Percentiles rank a stretch among this genome's conserved stretches.
These are phyloP conservation scores for Ennomos erosarius DNA, from an alignment of 2,888 invertebrate species.

Conservation along the genomic window DNA sequence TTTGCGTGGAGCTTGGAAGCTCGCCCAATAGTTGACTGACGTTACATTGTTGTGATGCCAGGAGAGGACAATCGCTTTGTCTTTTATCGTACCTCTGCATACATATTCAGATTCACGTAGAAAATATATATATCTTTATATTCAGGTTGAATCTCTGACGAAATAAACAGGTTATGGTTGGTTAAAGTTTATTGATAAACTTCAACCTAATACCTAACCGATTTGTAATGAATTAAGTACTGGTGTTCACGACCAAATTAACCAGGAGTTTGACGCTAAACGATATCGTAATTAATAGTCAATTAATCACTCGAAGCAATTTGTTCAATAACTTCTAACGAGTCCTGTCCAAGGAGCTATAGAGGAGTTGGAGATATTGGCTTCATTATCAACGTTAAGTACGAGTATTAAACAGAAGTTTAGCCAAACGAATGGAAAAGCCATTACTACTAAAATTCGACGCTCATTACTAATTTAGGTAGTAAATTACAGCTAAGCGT, in stretches of 20 bases:
- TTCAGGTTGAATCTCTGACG: no score
- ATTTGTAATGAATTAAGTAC: conserved; percentile 31
- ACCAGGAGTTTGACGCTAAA: conserved; percentile 69
- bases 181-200: conserved; percentile 1
- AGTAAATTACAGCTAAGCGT: no score
- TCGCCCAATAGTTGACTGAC: neutral
- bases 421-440: neutral
- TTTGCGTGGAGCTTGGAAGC: neutral
- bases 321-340: conserved; percentile 79
- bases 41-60: neutral
- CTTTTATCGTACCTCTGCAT: no score
- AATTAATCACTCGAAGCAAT: conserved; percentile 78
- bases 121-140: no score
- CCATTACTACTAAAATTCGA: neutral
- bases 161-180: neutral
- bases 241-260: conserved; percentile 54
- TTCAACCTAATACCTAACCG: conserved; percentile 9
- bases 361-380: conserved; percentile 41
- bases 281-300: conserved; percentile 80
- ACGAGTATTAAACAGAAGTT: no score
- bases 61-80: no score
- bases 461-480: no score
- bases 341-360: conserved; percentile 50
- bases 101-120: no score
- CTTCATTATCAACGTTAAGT: conserved; percentile 33